A percentile compares a stretch with the other conserved stretches of the same genome.
Evolutionary conservation across 2,888 invertebrate genomes (phyloP).

Genomic region (Cheilosia impressa): DNA sequence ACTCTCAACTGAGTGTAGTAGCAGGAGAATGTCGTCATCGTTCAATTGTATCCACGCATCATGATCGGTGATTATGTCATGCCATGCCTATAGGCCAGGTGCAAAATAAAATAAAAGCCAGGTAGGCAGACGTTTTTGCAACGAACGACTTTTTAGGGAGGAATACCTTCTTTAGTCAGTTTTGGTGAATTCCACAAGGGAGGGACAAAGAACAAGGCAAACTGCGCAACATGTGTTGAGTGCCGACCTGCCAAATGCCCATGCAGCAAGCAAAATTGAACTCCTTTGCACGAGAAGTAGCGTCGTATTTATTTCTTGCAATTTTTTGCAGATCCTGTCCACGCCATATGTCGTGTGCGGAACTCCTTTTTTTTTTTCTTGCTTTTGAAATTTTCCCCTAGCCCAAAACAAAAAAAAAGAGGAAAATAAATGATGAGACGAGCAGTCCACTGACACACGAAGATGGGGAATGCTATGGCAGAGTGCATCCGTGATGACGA

Average conservation of each 20-base stretch:
- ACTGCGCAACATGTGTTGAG: conserved; percentile 45
- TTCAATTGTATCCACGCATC: conserved; percentile 26
- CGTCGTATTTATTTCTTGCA: conserved; percentile 6
- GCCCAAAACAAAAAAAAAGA: neutral
- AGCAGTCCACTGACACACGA: conserved; percentile 8
- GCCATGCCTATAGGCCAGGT: conserved; percentile 53
- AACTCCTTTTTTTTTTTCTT: conserved; percentile 20
- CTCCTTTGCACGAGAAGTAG: neutral
- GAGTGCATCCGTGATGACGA: conserved; percentile 24
- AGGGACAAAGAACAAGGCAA: conserved; percentile 25
- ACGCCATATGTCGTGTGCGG: conserved; percentile 65
- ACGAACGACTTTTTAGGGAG: conserved; percentile 7
- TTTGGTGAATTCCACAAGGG: conserved; percentile 11
- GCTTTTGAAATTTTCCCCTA: neutral
- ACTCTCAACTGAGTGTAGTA: conserved; percentile 6
- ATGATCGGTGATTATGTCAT: conserved; percentile 58
- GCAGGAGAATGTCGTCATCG: conserved; percentile 54
- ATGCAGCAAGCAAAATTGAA: neutral
- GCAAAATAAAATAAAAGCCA: conserved; percentile 47
- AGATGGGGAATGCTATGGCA: too few relatives aligned
- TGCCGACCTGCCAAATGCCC: conserved; percentile 15
- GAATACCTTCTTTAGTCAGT: neutral
- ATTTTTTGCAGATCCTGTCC: conserved; percentile 32
- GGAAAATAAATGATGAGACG: conserved; percentile 44
- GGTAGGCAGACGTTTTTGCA: neutral